Evolutionary conservation across 2,113 vertebrate species (phyloP).

Genomic region (Rhea americana): DNA sequence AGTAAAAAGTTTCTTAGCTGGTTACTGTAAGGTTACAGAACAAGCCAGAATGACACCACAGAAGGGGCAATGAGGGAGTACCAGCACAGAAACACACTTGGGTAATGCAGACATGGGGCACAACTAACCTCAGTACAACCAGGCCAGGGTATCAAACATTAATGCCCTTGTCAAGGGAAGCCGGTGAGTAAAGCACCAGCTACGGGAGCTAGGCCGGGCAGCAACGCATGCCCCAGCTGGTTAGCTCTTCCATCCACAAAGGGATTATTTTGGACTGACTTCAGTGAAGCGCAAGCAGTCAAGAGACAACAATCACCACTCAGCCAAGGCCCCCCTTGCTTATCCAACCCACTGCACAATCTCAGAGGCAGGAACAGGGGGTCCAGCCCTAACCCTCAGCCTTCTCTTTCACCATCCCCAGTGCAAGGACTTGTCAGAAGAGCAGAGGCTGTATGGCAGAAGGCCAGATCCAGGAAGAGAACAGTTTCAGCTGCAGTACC

Average conservation of each 20-base stretch:
- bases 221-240: not conserved
- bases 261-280: not conserved
- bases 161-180: constrained; percentile 37
- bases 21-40: not conserved
- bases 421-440: accelerated
- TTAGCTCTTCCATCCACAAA: not conserved
- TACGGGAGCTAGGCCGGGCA: not conserved
- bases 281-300: not conserved
- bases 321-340: not conserved
- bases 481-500: not conserved
- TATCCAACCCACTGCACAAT: not conserved
- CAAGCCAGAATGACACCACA: not conserved
- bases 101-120: not conserved
- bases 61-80: not conserved
- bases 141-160: not conserved
- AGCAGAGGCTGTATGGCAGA: not conserved
- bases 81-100: not conserved
- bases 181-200: not conserved
- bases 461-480: not conserved
- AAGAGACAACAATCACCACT: not conserved
- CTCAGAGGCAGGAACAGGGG: not conserved
- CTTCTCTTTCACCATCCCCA: not conserved
- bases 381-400: not conserved
- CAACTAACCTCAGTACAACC: not conserved
- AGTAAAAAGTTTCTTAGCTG: not conserved